Base-by-base conservation (phyloP, 2,888 invertebrate genomes). In the Ophion slaviceki region DNA sequence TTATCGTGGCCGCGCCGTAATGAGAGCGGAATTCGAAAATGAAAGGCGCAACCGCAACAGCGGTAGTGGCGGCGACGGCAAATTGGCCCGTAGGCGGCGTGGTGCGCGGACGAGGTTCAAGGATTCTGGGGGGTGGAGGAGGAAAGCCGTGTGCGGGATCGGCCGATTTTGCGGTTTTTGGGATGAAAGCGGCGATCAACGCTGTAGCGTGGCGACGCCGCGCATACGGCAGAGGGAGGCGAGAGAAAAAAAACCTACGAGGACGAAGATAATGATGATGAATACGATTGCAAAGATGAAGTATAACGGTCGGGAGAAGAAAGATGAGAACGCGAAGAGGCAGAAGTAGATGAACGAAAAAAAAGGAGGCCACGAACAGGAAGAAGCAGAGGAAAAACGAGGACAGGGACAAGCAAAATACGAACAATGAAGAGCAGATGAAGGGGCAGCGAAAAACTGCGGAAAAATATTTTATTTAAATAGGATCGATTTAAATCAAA, bases 11-110 rank as follows among this genome's bases (percentile, higher is more conserved):
- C 78, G 14, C 14, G 47, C 14, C 7, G 75, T 78, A 82, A 82
- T 75, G 53, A 85, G 78, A 64, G 64, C 78, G 81, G 74, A 85
- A 85, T 85, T 85, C 36, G 59, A 66, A 82, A 82, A 82, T 82
- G 76, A 85, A 78, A 85, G 82, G 79, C 66, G 40, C 40, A 5
- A 40, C 40, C 40, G 40, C 40, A 40, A 5, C 40, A 40, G 40
- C 40, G 40, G 40, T 7, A 40, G 40, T 40, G 24, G 70, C 59
- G 24, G 11, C 11, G 45, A 28, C 17, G 40, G 53, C 40, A 74
- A 78, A 84, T 78, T 75, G 78, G 74, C 59, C 66, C 45, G 85
- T 82, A 75, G 85, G 81, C 36, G 53, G 75, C 11, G 17, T 24
- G 53, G 17, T 24, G 53, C 28, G 14, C 2, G 24, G 66, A 64